Percentiles rank a stretch among this genome's conserved stretches.
These are phyloP conservation scores for Candidula unifasciata DNA, from an alignment of 2,888 invertebrate genomes.

Conservation along the genomic window DNA sequence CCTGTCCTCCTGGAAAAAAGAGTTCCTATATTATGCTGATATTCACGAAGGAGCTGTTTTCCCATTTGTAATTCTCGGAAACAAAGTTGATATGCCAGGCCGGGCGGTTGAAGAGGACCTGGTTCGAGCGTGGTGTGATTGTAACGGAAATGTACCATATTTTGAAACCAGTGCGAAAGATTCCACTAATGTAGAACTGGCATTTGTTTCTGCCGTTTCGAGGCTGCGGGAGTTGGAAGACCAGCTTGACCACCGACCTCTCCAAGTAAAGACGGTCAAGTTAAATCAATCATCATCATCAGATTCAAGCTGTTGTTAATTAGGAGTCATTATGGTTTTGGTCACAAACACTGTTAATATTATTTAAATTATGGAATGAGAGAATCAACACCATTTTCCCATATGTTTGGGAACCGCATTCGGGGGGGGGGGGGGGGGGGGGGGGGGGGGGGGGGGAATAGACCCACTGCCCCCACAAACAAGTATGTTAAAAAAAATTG, in stretches of 20 bases:
- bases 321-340: too few relatives aligned
- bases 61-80: constrained; percentile 94
- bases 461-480: too few relatives aligned
- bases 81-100: constrained; percentile 85
- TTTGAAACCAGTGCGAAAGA: constrained; percentile 95
- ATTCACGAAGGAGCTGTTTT: constrained; percentile 88
- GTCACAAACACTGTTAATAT: too few relatives aligned
- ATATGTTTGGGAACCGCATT: too few relatives aligned
- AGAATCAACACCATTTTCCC: too few relatives aligned
- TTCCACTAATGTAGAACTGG: constrained; percentile 91
- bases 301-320: constrained; percentile 40
- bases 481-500: too few relatives aligned
- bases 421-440: too few relatives aligned
- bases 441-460: too few relatives aligned
- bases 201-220: constrained; percentile 90
- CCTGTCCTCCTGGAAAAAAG: constrained; percentile 89
- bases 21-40: constrained; percentile 93
- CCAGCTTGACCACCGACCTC: constrained; percentile 63
- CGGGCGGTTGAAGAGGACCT: constrained; percentile 85
- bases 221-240: constrained; percentile 72
- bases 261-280: constrained; percentile 69
- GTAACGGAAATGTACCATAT: constrained; percentile 86
- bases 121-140: constrained; percentile 89
- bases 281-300: constrained; percentile 58
- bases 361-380: too few relatives aligned